Evolutionary conservation across 1,140 invertebrate genomes (phyloP).

Genomic region (Mesaphorura yosii): DNA sequence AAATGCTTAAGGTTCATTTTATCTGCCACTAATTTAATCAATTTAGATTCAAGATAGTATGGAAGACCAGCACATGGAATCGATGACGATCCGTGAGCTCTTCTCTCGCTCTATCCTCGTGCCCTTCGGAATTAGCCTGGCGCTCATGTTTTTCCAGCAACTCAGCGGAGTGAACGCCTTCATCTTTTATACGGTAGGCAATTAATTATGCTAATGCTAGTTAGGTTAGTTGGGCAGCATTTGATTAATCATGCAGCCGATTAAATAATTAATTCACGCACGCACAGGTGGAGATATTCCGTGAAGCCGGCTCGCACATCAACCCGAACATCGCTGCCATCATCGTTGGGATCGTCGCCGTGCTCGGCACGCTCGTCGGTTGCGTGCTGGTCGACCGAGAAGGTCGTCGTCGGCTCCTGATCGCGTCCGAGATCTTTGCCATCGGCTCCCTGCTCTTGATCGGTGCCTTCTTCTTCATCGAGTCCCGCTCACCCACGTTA

Average conservation of each 20-base stretch:
- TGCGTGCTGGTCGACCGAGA: conserved; percentile 45
- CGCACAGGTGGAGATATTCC: background rate
- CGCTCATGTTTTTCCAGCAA: conserved; percentile 72
- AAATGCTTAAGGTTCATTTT: background rate
- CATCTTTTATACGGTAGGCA: conserved; percentile 69
- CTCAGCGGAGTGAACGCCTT: conserved; percentile 72
- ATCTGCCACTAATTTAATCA: background rate
- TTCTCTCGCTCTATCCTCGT: conserved; percentile 33
- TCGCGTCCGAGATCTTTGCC: conserved; percentile 41
- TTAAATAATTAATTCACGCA: background rate
- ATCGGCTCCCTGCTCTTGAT: conserved; percentile 35
- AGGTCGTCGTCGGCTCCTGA: conserved; percentile 44
- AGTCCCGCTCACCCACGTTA: background rate
- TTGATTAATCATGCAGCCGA: background rate
- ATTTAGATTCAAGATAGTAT: background rate
- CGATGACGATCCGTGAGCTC: background rate
- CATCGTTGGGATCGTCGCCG: conserved; percentile 41
- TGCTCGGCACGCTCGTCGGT: conserved; percentile 39
- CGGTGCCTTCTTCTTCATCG: conserved; percentile 38
- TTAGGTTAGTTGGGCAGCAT: conserved; percentile 36
- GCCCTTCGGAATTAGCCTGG: conserved; percentile 58
- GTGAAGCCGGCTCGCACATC: conserved; percentile 24
- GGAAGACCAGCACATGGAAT: background rate
- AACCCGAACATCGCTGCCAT: conserved; percentile 34
- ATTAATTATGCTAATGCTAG: conserved; percentile 47